phyloP scores from a whole-genome alignment of 1,140 invertebrate genomes.

The Teleopsis dalmanni region DNA sequence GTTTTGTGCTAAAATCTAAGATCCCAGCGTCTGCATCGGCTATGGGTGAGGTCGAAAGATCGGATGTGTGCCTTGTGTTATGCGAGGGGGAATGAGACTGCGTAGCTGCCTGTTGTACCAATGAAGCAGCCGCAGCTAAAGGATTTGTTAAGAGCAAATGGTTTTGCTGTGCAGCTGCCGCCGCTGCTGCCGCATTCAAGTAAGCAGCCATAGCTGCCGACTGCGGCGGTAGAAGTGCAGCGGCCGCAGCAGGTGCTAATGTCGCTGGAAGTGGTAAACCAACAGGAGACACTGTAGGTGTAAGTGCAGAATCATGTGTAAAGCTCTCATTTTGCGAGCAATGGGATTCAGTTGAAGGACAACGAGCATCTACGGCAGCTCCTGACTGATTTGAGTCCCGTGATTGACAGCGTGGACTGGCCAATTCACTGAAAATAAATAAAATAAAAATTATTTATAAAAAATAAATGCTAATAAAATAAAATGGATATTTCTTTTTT shows the following conservation, averaged over 20 bases:
- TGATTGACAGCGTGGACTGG: slow-evolving; percentile 68
- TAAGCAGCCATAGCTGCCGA: slow-evolving; percentile 72
- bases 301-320: slow-evolving; percentile 47
- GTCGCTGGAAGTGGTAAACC: slow-evolving; percentile 48
- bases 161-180: slow-evolving; percentile 62
- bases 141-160: slow-evolving; percentile 69
- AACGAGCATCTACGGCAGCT: slow-evolving; percentile 45
- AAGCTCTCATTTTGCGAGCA: slow-evolving; percentile 57
- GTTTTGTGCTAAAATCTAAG: slow-evolving; percentile 70
- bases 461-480: background rate
- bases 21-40: slow-evolving; percentile 49
- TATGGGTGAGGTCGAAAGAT: slow-evolving; percentile 45
- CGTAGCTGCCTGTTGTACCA: slow-evolving; percentile 48
- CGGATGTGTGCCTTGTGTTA: slow-evolving; percentile 42
- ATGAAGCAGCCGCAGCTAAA: slow-evolving; percentile 51
- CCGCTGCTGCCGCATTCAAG: slow-evolving; percentile 57
- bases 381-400: slow-evolving; percentile 62
- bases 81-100: slow-evolving; percentile 54
- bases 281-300: slow-evolving; percentile 47
- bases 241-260: slow-evolving; percentile 48
- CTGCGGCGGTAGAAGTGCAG: slow-evolving; percentile 58
- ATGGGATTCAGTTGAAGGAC: slow-evolving; percentile 59
- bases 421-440: slow-evolving; percentile 55
- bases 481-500: background rate
- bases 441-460: background rate